Evolutionary conservation across 2,797 vertebrate species (phyloP), one percentile per base, ranked within the genome.

Genomic region (Galaxias olidus): DNA sequence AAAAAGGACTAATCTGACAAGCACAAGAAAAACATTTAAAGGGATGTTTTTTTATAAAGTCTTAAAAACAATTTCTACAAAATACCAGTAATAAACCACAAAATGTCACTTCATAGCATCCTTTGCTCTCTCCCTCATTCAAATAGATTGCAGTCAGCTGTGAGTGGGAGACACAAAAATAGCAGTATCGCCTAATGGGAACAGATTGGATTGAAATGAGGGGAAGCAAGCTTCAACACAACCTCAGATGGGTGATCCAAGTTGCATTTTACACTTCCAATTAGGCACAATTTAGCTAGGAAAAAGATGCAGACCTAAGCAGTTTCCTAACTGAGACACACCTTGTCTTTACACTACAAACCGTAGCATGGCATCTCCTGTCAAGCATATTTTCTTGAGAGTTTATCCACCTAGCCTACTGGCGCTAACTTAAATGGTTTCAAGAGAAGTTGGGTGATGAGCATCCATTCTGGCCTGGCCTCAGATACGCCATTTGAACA

Each of bases 361-460:
- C 30, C 6, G 30, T 6, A 30, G 30, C 30, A 30, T 30, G 30
- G 2, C 41, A 48, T 61, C 45, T 41, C 13, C 63, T 41, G 13
- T 57, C 52, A 11, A 15, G 30, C 45, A 10, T 10, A 59, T 47
- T 64, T 66, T 58, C 50, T 61, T 42, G 30, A 4, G 40, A 51
- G 59, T 46, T 58, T 76, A 67, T 59, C 73, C 65, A 73, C 53
- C 58, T 73, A 57, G 63, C 58, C 73, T 15, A 1, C 53, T 79
- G 68, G 54, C 60, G 59, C 1, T 30, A 41, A 50, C 59, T 70
- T 74, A 73, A 81, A 78, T 72, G 75, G 61, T 64, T 76, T 64
- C 45, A 77, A 78, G 75, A 80, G 65, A n/a, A 18, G 53, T 63
- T 77, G 68, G 17, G 46, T 74, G 68, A 70, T 65, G 49, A 66